These are phyloP conservation scores for Cephalotes varians DNA, from an alignment of 2,888 invertebrate genomes.

Conservation along the genomic window DNA sequence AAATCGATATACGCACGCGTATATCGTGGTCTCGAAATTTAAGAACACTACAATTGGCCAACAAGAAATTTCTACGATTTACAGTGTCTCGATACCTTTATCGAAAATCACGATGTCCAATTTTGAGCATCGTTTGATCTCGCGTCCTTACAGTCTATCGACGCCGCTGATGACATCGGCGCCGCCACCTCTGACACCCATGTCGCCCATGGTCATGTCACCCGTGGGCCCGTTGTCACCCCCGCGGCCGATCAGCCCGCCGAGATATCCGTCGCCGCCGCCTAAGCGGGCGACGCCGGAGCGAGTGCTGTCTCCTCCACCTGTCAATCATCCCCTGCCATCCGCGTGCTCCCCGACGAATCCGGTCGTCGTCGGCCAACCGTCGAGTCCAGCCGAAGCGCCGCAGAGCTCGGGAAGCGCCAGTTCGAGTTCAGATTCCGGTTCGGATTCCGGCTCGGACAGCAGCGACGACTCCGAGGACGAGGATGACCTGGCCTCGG, in stretches of 20 bases:
- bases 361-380: constrained; percentile 63
- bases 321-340: constrained; percentile 60
- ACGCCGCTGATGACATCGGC: constrained; percentile 84
- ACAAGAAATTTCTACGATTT: constrained; percentile 9
- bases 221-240: constrained; percentile 80
- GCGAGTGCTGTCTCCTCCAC: constrained; percentile 70
- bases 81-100: constrained; percentile 11
- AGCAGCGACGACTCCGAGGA: constrained; percentile 87
- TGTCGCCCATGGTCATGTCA: constrained; percentile 84
- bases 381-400: constrained; percentile 86
- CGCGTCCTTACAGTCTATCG: constrained; percentile 84
- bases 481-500: constrained; percentile 75
- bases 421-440: constrained; percentile 89
- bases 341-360: constrained; percentile 48
- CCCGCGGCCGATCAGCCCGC: constrained; percentile 76
- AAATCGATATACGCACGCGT: background rate
- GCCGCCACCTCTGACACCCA: constrained; percentile 87
- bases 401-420: constrained; percentile 87
- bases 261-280: constrained; percentile 65
- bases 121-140: constrained; percentile 39
- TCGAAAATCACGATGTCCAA: background rate
- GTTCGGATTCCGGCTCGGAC: constrained; percentile 88
- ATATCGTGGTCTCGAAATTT: background rate
- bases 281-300: constrained; percentile 71
- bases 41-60: background rate